Percentiles rank a stretch among this genome's conserved stretches.
phyloP scores from a whole-genome alignment of 2,113 vertebrate species.

The Phodopus roborovskii region DNA sequence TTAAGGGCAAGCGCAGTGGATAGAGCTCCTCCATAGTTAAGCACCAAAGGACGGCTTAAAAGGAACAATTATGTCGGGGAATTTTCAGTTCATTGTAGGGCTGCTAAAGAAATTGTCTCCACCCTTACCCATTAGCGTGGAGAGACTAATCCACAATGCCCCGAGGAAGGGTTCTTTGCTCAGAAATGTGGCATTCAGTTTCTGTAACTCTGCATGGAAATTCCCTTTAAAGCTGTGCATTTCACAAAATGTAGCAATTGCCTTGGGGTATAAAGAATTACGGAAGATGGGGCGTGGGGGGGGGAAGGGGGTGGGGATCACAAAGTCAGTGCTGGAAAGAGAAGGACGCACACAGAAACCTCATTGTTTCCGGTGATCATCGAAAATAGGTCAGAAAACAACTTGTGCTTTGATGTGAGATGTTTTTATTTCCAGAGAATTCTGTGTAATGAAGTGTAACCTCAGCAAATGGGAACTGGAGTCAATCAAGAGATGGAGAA shows the following conservation, averaged over 20 bases:
- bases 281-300: constrained; percentile 59
- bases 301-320: no score
- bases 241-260: constrained; percentile 73
- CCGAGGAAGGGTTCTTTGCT: constrained; percentile 68
- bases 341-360: constrained; percentile 58
- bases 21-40: constrained; percentile 16
- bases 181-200: constrained; percentile 72
- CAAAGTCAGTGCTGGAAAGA: constrained; percentile 59
- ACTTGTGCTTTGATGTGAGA: constrained; percentile 77
- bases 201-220: constrained; percentile 71
- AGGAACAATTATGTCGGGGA: constrained; percentile 60
- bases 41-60: constrained; percentile 54
- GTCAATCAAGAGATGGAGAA: constrained; percentile 58
- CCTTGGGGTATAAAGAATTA: constrained; percentile 71
- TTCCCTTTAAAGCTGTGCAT: constrained; percentile 71
- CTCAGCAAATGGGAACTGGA: constrained; percentile 72
- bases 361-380: constrained; percentile 73
- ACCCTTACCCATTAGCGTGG: constrained; percentile 58
- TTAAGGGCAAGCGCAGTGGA: neutral
- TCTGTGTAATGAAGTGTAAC: constrained; percentile 78
- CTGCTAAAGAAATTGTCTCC: constrained; percentile 69
- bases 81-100: constrained; percentile 44
- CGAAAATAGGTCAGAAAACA: constrained; percentile 79
- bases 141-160: constrained; percentile 76
- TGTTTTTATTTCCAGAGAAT: constrained; percentile 77